These are phyloP conservation scores for Clinocottus analis DNA, from an alignment of 2,113 vertebrate genomes.

Conservation along the genomic window DNA sequence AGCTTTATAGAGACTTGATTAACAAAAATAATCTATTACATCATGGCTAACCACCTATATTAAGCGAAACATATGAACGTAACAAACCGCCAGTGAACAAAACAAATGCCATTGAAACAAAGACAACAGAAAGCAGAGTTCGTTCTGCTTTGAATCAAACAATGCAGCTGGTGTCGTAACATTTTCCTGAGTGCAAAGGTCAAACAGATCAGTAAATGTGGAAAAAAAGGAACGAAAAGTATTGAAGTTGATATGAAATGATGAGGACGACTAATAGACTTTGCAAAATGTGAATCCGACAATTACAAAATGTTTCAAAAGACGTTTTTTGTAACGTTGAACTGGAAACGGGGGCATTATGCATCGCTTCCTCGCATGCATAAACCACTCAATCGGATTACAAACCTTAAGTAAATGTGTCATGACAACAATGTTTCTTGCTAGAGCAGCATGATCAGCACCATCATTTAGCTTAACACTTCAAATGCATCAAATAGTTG, in stretches of 20 bases:
- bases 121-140: slow-evolving; percentile 31
- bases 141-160: slow-evolving; percentile 50
- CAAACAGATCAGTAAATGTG: slow-evolving; percentile 43
- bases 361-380: not conserved
- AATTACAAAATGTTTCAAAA: not conserved
- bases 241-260: not conserved
- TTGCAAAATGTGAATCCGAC: not conserved
- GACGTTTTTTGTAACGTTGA: not conserved
- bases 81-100: not conserved
- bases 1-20: slow-evolving; percentile 52
- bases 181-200: slow-evolving; percentile 78
- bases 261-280: not conserved
- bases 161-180: slow-evolving; percentile 64
- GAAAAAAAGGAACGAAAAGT: not conserved
- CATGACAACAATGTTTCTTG: slow-evolving; percentile 9
- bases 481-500: not conserved
- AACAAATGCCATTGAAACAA: slow-evolving; percentile 12
- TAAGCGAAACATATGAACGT: slow-evolving; percentile 38
- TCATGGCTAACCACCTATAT: slow-evolving; percentile 28
- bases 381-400: not conserved
- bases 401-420: slow-evolving; percentile 4
- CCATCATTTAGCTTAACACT: slow-evolving; percentile 15
- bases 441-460: slow-evolving; percentile 60
- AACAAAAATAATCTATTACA: slow-evolving; percentile 56
- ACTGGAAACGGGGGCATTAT: not conserved